Evolutionary conservation across 2,113 vertebrate genomes (phyloP).

Genomic region (Rhinogobius similis): DNA sequence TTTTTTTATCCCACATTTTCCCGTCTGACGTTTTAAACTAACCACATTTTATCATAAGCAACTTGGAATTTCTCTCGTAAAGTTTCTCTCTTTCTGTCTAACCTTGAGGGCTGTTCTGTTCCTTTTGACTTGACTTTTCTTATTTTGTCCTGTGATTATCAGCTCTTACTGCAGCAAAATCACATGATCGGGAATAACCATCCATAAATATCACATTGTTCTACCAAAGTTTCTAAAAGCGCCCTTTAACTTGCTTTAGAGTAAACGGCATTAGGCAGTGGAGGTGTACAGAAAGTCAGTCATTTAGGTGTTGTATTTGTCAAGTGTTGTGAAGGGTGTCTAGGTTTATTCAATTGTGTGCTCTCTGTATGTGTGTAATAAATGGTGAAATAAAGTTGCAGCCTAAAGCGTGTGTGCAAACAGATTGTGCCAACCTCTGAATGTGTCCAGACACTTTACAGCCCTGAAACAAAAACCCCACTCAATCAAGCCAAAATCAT

Average conservation of each 20-base stretch:
- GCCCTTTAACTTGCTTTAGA: background rate
- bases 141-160: slow-evolving; percentile 64
- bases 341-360: background rate
- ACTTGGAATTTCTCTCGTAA: too few species aligned
- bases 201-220: slow-evolving; percentile 33
- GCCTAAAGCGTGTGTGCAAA: slow-evolving; percentile 29
- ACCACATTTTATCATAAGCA: background rate
- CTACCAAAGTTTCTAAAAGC: too few species aligned
- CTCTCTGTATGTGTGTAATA: slow-evolving; percentile 29
- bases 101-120: slow-evolving; percentile 60
- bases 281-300: slow-evolving; percentile 5
- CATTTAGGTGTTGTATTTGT: background rate
- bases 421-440: background rate
- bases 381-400: slow-evolving; percentile 62
- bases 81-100: slow-evolving; percentile 24
- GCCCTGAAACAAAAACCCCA: too few species aligned
- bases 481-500: too few species aligned
- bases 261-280: background rate
- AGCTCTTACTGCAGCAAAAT: slow-evolving; percentile 36
- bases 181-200: slow-evolving; percentile 46
- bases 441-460: background rate
- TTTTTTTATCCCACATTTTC: slow-evolving; percentile 9
- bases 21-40: background rate
- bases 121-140: slow-evolving; percentile 33
- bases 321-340: slow-evolving; percentile 20